Evolutionary conservation across 2,113 vertebrate species (phyloP), one percentile per base, ranked within the genome.

Genomic region (Protomyctophum bolini): DNA sequence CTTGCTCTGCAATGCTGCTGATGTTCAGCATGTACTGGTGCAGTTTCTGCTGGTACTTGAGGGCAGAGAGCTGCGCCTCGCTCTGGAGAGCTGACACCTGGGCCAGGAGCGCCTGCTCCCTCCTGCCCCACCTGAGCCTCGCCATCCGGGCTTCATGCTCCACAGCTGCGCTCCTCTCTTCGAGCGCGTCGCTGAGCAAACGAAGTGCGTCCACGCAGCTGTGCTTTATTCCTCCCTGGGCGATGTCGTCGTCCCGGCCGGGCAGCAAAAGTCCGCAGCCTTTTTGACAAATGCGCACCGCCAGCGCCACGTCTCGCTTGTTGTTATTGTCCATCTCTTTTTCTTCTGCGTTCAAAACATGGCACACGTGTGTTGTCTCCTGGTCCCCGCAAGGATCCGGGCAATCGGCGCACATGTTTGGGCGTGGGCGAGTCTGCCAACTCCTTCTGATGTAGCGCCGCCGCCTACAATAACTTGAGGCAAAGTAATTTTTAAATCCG

Each of bases 41-140:
- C 77, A 94, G 88, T 60, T 91, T 93, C 48, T 87, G 78, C 70
- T 83, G 93, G 83, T 92, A 90, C 81, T 81, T 71, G 54, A 92
- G 90, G 14, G 92, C 92, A 8, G 88, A 65, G 28, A 96, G 93
- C 86, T 91, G 91, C 86, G 91, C 92, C 89, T 94, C 80, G 88
- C 80, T 92, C 89, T 94, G 94, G 49, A 94, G 92, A 1, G 55
- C 12, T 0, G 86, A 72, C 55, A 94, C 91, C 90, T 90, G 94
- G 59, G 88, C 91, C 15, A 90, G 70, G 60, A 93, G 91, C 46
- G 79, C 63, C 88, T 86, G 85, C 80, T 95, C 92, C 58, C 87
- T 80, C 74, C 81, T 48, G 82, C 91, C 88, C 92, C 92, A 90
- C 77, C 88, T 83, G 76, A 86, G 76, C 49, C 87, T 83, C 68